Evolutionary conservation across 2,113 vertebrate genomes (phyloP).

Genomic region (Datnioides undecimradiatus): DNA sequence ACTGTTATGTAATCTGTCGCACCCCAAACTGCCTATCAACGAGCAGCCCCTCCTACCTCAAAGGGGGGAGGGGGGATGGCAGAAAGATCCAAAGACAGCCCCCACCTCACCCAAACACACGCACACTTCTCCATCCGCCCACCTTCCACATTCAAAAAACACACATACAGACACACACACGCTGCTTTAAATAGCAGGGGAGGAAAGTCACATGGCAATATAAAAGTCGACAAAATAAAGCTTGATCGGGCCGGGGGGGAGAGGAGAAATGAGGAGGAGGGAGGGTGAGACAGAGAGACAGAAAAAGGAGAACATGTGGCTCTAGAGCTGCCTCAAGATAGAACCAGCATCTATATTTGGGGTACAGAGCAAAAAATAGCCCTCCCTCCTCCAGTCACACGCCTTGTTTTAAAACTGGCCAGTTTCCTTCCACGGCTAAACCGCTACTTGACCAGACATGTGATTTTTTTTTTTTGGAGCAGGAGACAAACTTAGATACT

Average conservation of each 20-base stretch:
- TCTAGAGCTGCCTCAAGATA: constrained; percentile 74
- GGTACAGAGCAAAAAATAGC: constrained; percentile 67
- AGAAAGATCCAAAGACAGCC: constrained; percentile 56
- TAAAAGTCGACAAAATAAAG: constrained; percentile 70
- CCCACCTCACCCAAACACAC: constrained; percentile 8
- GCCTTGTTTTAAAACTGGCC: constrained; percentile 39
- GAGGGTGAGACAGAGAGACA: constrained; percentile 28
- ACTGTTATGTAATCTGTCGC: constrained; percentile 81
- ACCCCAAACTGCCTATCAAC: constrained; percentile 72
- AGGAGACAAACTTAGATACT: constrained; percentile 15
- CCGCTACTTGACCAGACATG: constrained; percentile 7
- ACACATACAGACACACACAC: constrained; percentile 34
- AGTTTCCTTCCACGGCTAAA: constrained; percentile 40
- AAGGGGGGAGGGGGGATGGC: constrained; percentile 41
- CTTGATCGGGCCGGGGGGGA: constrained; percentile 22
- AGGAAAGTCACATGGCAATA: constrained; percentile 75
- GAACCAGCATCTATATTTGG: constrained; percentile 74
- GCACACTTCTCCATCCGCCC: too few relatives aligned
- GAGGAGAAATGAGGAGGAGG: constrained; percentile 3
- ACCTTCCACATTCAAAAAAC: too few relatives aligned
- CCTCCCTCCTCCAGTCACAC: constrained; percentile 21
- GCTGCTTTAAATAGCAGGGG: constrained; percentile 75
- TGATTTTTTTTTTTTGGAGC: constrained; percentile 42
- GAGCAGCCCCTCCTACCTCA: constrained; percentile 56
- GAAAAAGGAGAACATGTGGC: constrained; percentile 64